Percentiles rank a stretch among this genome's conserved stretches.
Evolutionary conservation across 2,888 invertebrate species (phyloP).

Genomic region (Tethea ocularis): DNA sequence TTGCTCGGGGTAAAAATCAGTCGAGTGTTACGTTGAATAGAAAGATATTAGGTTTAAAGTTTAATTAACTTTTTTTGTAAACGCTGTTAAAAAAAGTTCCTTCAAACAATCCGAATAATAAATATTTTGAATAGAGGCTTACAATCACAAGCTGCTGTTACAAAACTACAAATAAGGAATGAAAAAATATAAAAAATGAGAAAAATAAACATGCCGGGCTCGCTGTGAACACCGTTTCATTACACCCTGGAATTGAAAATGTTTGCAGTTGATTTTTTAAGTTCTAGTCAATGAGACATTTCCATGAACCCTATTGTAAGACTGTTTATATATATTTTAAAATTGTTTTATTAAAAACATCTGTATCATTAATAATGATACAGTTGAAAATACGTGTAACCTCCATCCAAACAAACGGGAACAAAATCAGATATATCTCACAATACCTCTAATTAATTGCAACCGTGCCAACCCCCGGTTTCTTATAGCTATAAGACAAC

Average conservation of each 20-base stretch:
- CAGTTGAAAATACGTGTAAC: background rate
- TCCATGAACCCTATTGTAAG: constrained; percentile 28
- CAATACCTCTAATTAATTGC: constrained; percentile 28
- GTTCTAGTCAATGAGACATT: constrained; percentile 21
- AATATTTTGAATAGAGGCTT: constrained; percentile 19
- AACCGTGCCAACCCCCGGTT: constrained; percentile 48
- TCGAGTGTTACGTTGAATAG: too few relatives aligned
- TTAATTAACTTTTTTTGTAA: too few relatives aligned
- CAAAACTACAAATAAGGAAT: constrained; percentile 13
- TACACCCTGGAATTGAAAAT: constrained; percentile 52
- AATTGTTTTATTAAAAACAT: too few relatives aligned
- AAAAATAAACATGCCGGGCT: constrained; percentile 25
- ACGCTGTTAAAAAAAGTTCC: too few relatives aligned
- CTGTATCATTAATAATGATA: too few relatives aligned
- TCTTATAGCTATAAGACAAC: constrained; percentile 40
- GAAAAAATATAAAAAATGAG: constrained; percentile 14
- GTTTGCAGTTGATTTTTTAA: constrained; percentile 45
- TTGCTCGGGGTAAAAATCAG: too few relatives aligned
- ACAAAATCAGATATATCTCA: background rate
- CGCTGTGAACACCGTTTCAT: constrained; percentile 48
- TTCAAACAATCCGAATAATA: too few relatives aligned
- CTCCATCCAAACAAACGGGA: background rate
- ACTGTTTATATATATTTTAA: constrained; percentile 24
- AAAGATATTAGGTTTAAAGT: too few relatives aligned
- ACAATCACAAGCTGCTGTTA: constrained; percentile 30